Evolutionary conservation across 1,140 invertebrate species (phyloP).

Genomic region (Macrosteles quadrilineatus): DNA sequence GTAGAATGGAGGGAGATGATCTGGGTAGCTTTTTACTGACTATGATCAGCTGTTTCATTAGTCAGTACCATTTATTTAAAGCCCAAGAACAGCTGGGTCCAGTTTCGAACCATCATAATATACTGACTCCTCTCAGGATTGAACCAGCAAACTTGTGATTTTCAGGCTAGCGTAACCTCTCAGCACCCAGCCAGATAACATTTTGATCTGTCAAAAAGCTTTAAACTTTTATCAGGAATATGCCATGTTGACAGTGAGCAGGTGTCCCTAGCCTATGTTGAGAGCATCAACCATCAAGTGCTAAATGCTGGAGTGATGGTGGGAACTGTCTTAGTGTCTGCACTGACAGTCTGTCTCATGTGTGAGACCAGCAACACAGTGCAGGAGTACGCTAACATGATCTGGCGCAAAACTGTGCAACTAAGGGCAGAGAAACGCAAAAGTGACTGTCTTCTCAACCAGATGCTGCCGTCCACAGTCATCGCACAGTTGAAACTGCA

Average conservation of each 20-base stretch:
- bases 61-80: too few relatives aligned
- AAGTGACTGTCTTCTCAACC: constrained; percentile 53
- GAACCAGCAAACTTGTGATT: too few relatives aligned
- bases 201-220: too few relatives aligned
- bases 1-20: too few relatives aligned
- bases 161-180: too few relatives aligned
- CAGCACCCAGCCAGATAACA: too few relatives aligned
- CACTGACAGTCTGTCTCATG: constrained; percentile 55
- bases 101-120: too few relatives aligned
- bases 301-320: constrained; percentile 52
- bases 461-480: constrained; percentile 54
- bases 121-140: too few relatives aligned
- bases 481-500: constrained; percentile 52
- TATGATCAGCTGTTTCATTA: too few relatives aligned
- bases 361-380: constrained; percentile 55
- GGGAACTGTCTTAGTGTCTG: constrained; percentile 54
- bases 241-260: background rate
- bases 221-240: too few relatives aligned
- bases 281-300: constrained; percentile 38
- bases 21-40: too few relatives aligned
- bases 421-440: constrained; percentile 53
- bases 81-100: too few relatives aligned
- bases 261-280: background rate
- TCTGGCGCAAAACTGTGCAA: constrained; percentile 47
- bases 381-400: constrained; percentile 48